Base-by-base conservation (phyloP, 1,140 invertebrate genomes). In the Stegodyphus mimosarum region DNA sequence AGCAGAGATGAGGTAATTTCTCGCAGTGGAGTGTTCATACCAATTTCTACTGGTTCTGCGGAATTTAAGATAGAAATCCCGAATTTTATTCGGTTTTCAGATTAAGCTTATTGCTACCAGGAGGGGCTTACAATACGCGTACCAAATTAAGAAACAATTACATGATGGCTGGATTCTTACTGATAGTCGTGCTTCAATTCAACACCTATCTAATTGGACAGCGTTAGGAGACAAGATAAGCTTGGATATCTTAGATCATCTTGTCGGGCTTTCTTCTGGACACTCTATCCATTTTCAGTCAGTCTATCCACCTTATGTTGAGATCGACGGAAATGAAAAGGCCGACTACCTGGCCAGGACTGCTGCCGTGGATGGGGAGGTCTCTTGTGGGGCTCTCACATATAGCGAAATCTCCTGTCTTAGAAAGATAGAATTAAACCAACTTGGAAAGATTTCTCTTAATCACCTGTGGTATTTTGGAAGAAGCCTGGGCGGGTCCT, bases 11-110 rank as follows among this genome's bases (percentile, higher is more conserved):
- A 13, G 10, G 63, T 60, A 66, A 51, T 66, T 67, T 66, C 33
- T 6, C 60, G 48, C 2, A 77, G 18, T 51, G 63, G 75, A 77
- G 75, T 67, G 60, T 51, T 66, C 15, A 77, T 77, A n/a, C 63
- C 60, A 52, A 77, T 55, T 77, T 33, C 33, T 51, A n/a, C 75
- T 17, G 63, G 33, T 5, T 4, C 55, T 51, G 13, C 64, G 6
- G 75, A 77, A 64, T 66, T 77, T 17, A 67, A 66, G n/a, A 77
- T 66, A 9, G 52, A 66, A 66, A 51, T 17, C 17, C 63, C 13
- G 33, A 66, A 10, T 77, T 66, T 67, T 50, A 33, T 18, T 67
- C 64, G 7, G 64, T 67, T 15, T 67, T 67, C 6, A 15, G 64
- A 67, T 67, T 5, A 17, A 33, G 0, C 52, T 75, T 75, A 75